phyloP scores from a whole-genome alignment of 2,797 vertebrate species.

The Okamejei kenojei region DNA sequence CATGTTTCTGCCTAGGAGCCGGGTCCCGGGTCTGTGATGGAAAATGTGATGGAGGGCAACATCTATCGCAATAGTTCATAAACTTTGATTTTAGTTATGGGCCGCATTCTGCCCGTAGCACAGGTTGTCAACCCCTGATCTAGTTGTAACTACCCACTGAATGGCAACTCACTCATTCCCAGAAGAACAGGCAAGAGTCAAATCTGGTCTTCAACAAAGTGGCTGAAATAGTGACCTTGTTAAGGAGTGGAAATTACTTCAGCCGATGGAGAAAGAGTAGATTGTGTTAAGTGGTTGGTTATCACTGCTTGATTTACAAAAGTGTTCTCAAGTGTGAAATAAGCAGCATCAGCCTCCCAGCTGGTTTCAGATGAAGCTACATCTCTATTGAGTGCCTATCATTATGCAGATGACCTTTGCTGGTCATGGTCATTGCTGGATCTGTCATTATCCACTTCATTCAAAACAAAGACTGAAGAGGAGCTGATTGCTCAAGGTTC shows the following conservation, averaged over 20 bases:
- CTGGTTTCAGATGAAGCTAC: background rate
- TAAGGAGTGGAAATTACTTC: background rate
- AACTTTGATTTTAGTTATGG: too few relatives aligned
- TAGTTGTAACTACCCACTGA: background rate
- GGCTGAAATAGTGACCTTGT: background rate
- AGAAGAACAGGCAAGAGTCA: background rate
- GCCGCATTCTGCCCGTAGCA: too few relatives aligned
- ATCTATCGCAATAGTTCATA: background rate
- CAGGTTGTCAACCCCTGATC: background rate
- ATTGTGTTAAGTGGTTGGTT: background rate
- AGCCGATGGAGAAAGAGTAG: background rate
- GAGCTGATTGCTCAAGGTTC: too few relatives aligned
- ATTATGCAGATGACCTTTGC: background rate
- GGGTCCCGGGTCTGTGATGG: too few relatives aligned
- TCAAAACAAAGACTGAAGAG: background rate
- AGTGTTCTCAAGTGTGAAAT: background rate
- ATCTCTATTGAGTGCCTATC: background rate
- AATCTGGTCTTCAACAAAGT: background rate
- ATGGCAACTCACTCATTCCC: background rate
- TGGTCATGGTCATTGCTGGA: background rate
- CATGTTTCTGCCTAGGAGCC: too few relatives aligned
- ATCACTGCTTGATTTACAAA: background rate
- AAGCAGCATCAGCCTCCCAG: background rate
- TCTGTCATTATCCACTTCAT: background rate
- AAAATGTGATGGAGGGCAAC: background rate